These are phyloP conservation scores for Sorex fumeus DNA, from an alignment of 2,113 vertebrate genomes.

Conservation along the genomic window DNA sequence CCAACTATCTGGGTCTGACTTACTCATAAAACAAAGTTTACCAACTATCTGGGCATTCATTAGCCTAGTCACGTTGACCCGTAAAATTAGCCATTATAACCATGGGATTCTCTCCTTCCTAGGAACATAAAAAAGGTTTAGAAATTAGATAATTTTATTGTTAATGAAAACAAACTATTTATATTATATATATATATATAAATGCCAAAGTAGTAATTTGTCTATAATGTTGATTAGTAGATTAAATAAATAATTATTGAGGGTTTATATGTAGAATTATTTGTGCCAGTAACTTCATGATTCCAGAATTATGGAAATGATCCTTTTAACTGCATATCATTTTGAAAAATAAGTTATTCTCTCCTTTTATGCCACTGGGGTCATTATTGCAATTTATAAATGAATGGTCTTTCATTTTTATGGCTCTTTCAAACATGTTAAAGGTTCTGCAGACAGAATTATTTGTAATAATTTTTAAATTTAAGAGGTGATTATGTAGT, in stretches of 20 bases:
- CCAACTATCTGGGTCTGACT: neutral
- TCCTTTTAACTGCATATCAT: neutral
- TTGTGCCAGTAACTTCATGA: neutral
- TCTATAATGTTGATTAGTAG: constrained; percentile 4
- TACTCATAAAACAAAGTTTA: neutral
- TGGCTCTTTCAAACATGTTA: constrained; percentile 23
- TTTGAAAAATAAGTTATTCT: constrained; percentile 26
- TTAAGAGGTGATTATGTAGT: neutral
- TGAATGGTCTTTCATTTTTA: constrained; percentile 24
- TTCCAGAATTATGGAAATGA: constrained; percentile 3
- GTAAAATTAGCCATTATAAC: neutral
- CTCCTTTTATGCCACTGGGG: neutral
- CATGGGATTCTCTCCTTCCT: neutral
- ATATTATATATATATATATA: neutral
- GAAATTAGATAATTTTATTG: neutral
- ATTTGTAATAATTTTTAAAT: constrained; percentile 29
- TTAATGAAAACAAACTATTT: constrained; percentile 25
- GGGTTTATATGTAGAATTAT: neutral
- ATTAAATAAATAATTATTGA: neutral
- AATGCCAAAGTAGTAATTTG: neutral
- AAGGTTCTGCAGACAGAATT: neutral
- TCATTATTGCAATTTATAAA: constrained; percentile 52
- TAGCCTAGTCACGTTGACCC: neutral
- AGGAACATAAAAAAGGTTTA: neutral
- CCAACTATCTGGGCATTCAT: neutral